Evolutionary conservation across 2,888 invertebrate species (phyloP).

Genomic region (Pseudococcus jackbeardsleyi): DNA sequence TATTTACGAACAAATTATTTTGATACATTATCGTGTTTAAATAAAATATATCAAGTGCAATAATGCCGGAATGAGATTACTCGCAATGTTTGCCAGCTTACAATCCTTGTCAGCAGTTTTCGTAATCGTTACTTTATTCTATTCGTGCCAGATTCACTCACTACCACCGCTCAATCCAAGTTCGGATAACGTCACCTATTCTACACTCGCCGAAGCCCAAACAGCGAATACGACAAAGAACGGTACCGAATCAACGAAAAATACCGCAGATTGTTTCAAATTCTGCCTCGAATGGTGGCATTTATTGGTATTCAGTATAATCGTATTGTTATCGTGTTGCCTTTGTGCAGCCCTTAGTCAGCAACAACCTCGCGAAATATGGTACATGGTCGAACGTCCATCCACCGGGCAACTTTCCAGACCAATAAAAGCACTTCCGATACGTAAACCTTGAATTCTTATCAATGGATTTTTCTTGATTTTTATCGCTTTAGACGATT

Average conservation of each 20-base stretch:
- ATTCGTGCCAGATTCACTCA: background rate
- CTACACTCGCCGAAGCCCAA: background rate
- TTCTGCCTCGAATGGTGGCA: constrained; percentile 51
- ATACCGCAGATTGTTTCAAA: background rate
- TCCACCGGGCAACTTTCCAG: background rate
- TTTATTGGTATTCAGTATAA: constrained; percentile 33
- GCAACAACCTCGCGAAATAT: constrained; percentile 61
- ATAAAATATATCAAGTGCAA: background rate
- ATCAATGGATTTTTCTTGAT: background rate
- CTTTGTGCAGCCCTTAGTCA: constrained; percentile 39
- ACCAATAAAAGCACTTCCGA: background rate
- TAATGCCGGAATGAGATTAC: background rate
- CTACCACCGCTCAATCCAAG: background rate
- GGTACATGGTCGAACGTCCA: constrained; percentile 61
- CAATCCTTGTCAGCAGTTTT: background rate
- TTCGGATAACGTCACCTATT: background rate
- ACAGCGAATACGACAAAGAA: background rate
- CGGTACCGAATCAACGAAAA: background rate
- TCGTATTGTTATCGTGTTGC: constrained; percentile 39
- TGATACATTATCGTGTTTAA: background rate
- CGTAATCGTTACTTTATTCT: background rate
- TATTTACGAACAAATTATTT: background rate
- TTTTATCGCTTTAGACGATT: background rate
- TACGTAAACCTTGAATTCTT: constrained; percentile 7
- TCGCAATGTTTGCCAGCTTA: background rate